phyloP scores from a whole-genome alignment of 2,888 invertebrate species.

The Parnassius apollo region DNA sequence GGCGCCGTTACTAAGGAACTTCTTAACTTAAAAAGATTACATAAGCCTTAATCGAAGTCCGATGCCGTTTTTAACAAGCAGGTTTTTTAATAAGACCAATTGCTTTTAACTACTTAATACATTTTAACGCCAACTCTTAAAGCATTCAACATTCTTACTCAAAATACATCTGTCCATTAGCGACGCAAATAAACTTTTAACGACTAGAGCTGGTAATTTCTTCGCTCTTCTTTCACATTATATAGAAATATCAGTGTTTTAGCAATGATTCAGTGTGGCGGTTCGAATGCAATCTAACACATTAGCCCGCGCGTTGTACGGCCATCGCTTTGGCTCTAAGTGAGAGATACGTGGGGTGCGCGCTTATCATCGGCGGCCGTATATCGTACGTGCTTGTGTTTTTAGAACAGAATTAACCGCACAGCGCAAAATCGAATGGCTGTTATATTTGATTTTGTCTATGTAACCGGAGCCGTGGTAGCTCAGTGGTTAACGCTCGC shows the following conservation, averaged over 20 bases:
- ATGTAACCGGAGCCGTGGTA: no score
- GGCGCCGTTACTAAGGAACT: no score
- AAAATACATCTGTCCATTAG: conserved; percentile 11
- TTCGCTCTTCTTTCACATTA: conserved; percentile 15
- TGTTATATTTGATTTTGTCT: no score
- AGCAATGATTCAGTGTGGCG: conserved; percentile 30
- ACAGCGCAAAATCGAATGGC: no score
- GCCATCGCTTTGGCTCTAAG: conserved; percentile 30
- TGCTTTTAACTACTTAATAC: background rate
- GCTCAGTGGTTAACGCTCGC: no score
- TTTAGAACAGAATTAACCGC: background rate
- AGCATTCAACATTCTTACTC: background rate
- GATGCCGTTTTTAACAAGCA: no score
- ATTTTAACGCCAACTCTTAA: background rate
- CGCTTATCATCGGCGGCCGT: conserved; percentile 7
- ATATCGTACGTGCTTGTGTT: background rate
- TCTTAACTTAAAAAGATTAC: no score
- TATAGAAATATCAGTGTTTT: conserved; percentile 27
- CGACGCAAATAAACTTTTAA: conserved; percentile 17
- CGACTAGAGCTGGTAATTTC: conserved; percentile 15
- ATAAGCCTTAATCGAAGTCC: no score
- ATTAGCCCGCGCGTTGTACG: conserved; percentile 30
- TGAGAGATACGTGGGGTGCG: conserved; percentile 23
- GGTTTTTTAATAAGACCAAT: background rate
- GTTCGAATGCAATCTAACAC: conserved; percentile 31